A percentile compares a stretch with the other conserved stretches of the same genome.
These are phyloP conservation scores for Mylabris phalerata DNA, from an alignment of 1,140 invertebrate genomes.

Conservation along the genomic window DNA sequence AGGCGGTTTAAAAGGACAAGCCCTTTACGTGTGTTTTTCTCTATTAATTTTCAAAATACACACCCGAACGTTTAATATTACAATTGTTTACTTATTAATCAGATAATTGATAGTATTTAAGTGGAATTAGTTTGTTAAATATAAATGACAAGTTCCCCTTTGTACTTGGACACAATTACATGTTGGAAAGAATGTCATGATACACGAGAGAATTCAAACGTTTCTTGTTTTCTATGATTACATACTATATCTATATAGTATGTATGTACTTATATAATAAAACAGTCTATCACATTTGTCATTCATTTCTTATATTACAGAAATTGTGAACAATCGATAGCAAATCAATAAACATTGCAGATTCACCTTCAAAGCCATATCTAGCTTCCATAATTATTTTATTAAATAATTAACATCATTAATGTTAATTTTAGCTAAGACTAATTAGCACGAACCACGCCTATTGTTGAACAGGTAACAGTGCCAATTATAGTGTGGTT, in stretches of 20 bases:
- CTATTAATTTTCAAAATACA: background rate
- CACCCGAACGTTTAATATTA: background rate
- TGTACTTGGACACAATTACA: constrained; percentile 15
- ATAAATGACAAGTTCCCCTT: constrained; percentile 13
- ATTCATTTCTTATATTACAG: constrained; percentile 15
- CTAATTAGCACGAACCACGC: too few relatives aligned
- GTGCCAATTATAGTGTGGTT: too few relatives aligned
- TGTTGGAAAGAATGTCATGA: constrained; percentile 15
- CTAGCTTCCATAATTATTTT: too few relatives aligned
- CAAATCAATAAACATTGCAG: too few relatives aligned
- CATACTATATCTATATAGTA: too few relatives aligned
- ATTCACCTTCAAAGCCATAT: too few relatives aligned
- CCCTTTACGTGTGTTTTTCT: background rate
- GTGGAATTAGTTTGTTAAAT: constrained; percentile 10
- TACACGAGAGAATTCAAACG: constrained; percentile 10
- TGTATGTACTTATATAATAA: background rate
- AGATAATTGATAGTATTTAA: background rate
- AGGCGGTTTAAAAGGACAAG: too few relatives aligned
- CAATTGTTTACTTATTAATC: background rate
- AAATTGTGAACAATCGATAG: background rate
- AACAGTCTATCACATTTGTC: constrained; percentile 13
- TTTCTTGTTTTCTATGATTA: constrained; percentile 10
- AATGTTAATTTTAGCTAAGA: too few relatives aligned
- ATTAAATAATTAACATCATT: too few relatives aligned
- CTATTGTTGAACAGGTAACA: too few relatives aligned